These are phyloP conservation scores for Conus canariensis DNA, from an alignment of 2,888 invertebrate genomes.

Conservation along the genomic window DNA sequence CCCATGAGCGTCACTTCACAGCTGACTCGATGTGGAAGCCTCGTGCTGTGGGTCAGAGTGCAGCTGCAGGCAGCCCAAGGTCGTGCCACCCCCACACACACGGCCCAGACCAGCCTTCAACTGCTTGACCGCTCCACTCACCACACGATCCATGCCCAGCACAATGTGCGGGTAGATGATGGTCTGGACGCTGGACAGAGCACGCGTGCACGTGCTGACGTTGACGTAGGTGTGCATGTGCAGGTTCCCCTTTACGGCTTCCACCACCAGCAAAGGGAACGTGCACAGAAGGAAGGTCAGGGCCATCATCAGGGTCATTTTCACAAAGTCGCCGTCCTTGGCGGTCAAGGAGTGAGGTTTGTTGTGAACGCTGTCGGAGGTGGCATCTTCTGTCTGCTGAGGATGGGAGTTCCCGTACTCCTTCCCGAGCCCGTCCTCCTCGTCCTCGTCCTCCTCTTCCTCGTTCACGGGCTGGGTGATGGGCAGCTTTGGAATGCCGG, in stretches of 20 bases:
- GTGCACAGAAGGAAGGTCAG: conserved; percentile 65
- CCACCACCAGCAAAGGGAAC: conserved; percentile 68
- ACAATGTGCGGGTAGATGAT: conserved; percentile 71
- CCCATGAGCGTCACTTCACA: conserved; percentile 11
- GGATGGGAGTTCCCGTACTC: conserved; percentile 40
- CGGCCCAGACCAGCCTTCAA: conserved; percentile 44
- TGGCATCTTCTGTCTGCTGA: conserved; percentile 25
- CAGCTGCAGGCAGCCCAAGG: not conserved
- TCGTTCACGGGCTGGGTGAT: conserved; percentile 60
- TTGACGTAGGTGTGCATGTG: conserved; percentile 65
- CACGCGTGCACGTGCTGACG: conserved; percentile 65
- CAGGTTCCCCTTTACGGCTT: conserved; percentile 57
- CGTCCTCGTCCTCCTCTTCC: conserved; percentile 52
- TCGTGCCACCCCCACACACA: not conserved
- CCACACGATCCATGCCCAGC: conserved; percentile 64
- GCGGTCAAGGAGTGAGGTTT: conserved; percentile 27
- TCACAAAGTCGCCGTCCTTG: conserved; percentile 54
- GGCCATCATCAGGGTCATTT: conserved; percentile 62
- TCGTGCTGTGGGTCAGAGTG: not conserved
- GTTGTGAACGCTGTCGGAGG: conserved; percentile 3
- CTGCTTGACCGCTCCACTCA: conserved; percentile 61
- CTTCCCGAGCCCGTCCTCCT: conserved; percentile 49
- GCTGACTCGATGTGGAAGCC: conserved; percentile 50
- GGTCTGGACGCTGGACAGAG: conserved; percentile 68
- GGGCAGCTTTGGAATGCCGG: conserved; percentile 57